A percentile compares a stretch with the other conserved stretches of the same genome.
These are phyloP conservation scores for Oreocharis arfaki DNA, from an alignment of 2,113 vertebrate species.

Conservation along the genomic window DNA sequence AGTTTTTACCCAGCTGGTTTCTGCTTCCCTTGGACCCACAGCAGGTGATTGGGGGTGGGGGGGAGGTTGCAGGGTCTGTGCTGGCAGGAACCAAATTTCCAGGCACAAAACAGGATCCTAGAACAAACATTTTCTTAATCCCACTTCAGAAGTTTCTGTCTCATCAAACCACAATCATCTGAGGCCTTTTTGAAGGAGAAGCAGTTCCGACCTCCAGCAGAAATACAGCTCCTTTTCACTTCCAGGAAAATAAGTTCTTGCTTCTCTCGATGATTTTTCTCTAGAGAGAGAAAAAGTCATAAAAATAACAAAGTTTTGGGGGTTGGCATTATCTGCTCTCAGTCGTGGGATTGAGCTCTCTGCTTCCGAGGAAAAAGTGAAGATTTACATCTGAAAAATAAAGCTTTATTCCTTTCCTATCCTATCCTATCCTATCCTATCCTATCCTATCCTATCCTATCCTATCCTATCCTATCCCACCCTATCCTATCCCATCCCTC, in stretches of 20 bases:
- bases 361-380: neutral
- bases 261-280: neutral
- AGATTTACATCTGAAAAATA: neutral
- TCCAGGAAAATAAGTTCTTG: neutral
- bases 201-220: neutral
- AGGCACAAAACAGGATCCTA: too few relatives aligned
- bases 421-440: neutral
- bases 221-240: neutral
- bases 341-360: neutral
- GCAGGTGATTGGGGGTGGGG: rapidly evolving
- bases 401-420: neutral
- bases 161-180: neutral
- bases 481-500: neutral
- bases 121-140: neutral
- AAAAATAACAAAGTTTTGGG: neutral
- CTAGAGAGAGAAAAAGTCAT: neutral
- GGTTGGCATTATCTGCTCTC: neutral
- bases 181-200: neutral
- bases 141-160: neutral
- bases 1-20: neutral
- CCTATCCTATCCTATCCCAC: neutral
- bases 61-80: neutral
- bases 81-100: neutral
- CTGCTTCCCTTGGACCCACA: neutral
- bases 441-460: neutral